Percentiles rank a stretch among this genome's conserved stretches.
Evolutionary conservation across 2,888 invertebrate species (phyloP).

Genomic region (Sminthurinus aureus): DNA sequence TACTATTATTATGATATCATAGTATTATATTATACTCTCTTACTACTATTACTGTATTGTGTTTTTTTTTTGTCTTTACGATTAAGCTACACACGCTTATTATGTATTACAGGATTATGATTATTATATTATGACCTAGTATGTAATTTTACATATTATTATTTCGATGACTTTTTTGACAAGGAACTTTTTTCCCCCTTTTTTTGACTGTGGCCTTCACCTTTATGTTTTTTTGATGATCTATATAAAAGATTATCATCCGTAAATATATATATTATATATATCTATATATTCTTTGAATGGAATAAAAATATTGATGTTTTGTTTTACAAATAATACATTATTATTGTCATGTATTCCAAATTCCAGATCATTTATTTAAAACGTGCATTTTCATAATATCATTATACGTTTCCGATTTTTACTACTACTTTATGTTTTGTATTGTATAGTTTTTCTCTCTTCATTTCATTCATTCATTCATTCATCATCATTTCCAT

Average conservation of each 20-base stretch:
- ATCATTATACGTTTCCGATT: too few species aligned
- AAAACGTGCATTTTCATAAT: too few species aligned
- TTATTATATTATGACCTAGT: constrained; percentile 14
- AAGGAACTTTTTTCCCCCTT: constrained; percentile 23
- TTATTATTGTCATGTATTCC: too few species aligned
- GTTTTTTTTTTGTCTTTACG: neutral
- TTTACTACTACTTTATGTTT: too few species aligned
- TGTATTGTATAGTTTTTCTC: too few species aligned
- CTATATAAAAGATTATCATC: neutral
- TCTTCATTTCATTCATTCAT: too few species aligned
- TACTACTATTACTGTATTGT: neutral
- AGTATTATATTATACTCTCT: neutral
- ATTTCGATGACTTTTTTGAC: constrained; percentile 19
- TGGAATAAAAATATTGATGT: neutral
- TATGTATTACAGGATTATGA: neutral
- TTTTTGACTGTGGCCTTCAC: constrained; percentile 38
- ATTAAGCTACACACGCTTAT: neutral
- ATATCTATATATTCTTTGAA: neutral
- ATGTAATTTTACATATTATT: constrained; percentile 31
- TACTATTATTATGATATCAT: constrained; percentile 2
- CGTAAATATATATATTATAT: too few species aligned
- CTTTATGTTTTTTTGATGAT: constrained; percentile 29
- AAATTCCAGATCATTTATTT: too few species aligned
- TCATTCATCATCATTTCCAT: too few species aligned
- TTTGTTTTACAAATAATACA: neutral